Percentiles rank a stretch among this genome's conserved stretches.
phyloP scores from a whole-genome alignment of 2,888 invertebrate species.

The Cryptocheilus praepositus region DNA sequence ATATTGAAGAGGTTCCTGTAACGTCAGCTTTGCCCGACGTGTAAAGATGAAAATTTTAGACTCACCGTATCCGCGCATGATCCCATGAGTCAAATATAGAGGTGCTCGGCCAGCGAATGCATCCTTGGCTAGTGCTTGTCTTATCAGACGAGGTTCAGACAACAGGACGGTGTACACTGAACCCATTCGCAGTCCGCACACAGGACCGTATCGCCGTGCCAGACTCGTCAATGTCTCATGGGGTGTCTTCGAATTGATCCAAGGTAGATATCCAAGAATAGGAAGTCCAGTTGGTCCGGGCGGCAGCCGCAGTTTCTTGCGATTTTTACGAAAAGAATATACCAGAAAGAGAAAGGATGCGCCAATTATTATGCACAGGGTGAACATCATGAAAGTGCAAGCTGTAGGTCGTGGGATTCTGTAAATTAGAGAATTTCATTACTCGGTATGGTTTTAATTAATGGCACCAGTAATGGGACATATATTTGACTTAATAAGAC shows the following conservation, averaged over 20 bases:
- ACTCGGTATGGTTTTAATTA: too few species aligned
- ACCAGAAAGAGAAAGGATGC: constrained; percentile 12
- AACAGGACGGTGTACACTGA: constrained; percentile 85
- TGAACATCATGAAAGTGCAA: constrained; percentile 52
- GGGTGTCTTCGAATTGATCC: constrained; percentile 82
- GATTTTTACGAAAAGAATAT: constrained; percentile 55
- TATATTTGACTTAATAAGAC: too few species aligned
- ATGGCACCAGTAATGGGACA: too few species aligned
- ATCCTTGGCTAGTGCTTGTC: constrained; percentile 84
- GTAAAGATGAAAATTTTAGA: constrained; percentile 26
- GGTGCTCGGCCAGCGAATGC: constrained; percentile 87
- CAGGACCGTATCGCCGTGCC: constrained; percentile 82
- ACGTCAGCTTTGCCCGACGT: too few species aligned
- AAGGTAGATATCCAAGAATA: constrained; percentile 86
- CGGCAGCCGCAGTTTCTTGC: constrained; percentile 77
- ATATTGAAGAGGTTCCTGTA: too few species aligned
- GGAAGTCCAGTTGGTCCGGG: constrained; percentile 90
- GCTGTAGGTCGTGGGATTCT: background rate
- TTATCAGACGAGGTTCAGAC: constrained; percentile 83
- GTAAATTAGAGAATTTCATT: background rate
- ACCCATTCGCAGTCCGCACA: constrained; percentile 86
- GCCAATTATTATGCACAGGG: constrained; percentile 12
- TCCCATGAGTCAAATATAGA: constrained; percentile 88
- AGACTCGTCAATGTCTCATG: constrained; percentile 83
- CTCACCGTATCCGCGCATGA: constrained; percentile 92